phyloP scores from a whole-genome alignment of 64 coral and sea anemone genomes.

The Montipora foliosa region DNA sequence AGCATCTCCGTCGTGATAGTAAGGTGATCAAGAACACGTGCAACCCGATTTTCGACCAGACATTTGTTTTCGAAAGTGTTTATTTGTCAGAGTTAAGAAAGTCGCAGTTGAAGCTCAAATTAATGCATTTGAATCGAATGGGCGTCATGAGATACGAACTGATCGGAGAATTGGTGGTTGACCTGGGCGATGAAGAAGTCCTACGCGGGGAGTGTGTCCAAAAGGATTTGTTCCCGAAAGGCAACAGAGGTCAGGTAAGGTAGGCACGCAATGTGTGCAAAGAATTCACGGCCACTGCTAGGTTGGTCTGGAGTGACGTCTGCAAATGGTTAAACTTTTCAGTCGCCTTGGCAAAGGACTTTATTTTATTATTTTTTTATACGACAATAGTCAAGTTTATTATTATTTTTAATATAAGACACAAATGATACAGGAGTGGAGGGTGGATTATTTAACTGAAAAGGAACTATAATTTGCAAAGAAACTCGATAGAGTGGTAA shows the following conservation, averaged over 20 bases:
- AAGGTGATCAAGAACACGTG: conserved; percentile 87
- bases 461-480: too few relatives aligned
- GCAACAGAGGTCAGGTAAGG: conserved; percentile 26
- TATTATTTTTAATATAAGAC: too few relatives aligned
- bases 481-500: too few relatives aligned
- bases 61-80: conserved; percentile 65
- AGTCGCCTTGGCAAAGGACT: too few relatives aligned
- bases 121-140: conserved; percentile 33
- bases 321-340: too few relatives aligned
- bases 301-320: too few relatives aligned
- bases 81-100: conserved; percentile 54
- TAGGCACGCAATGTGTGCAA: neutral
- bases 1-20: conserved; percentile 69
- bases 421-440: too few relatives aligned
- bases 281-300: neutral
- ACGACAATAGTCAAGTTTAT: too few relatives aligned
- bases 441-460: too few relatives aligned
- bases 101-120: conserved; percentile 59
- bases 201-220: conserved; percentile 20
- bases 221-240: conserved; percentile 43
- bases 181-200: conserved; percentile 50
- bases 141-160: conserved; percentile 57
- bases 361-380: too few relatives aligned
- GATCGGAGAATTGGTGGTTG: conserved; percentile 59
- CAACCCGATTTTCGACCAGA: conserved; percentile 87